Evolutionary conservation across 2,888 invertebrate genomes (phyloP).

Genomic region (Adelognathus sp.): DNA sequence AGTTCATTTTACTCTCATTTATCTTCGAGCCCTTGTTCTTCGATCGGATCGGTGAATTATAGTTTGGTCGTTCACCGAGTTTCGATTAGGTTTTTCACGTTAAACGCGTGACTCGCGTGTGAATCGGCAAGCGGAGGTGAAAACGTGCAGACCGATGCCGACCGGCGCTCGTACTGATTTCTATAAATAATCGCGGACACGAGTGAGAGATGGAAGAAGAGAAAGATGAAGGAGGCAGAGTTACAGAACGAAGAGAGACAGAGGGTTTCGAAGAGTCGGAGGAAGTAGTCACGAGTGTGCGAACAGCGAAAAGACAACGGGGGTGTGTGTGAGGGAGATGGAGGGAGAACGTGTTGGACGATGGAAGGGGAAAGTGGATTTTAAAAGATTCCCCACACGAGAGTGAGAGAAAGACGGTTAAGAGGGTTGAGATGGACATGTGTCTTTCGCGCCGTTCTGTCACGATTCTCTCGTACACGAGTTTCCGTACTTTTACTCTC

Average conservation of each 20-base stretch:
- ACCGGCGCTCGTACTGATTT: slow-evolving; percentile 78
- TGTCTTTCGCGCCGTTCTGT: not conserved
- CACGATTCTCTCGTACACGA: slow-evolving; percentile 32
- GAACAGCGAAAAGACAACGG: slow-evolving; percentile 14
- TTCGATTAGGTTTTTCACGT: not conserved
- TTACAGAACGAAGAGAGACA: slow-evolving; percentile 56
- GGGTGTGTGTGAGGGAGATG: not conserved
- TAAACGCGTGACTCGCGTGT: not conserved
- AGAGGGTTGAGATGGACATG: not conserved
- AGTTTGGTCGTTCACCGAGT: not conserved
- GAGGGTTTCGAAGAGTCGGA: not conserved
- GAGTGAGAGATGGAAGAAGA: slow-evolving; percentile 61
- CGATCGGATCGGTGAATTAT: not conserved
- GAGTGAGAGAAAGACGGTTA: slow-evolving; percentile 26
- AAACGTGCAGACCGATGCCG: slow-evolving; percentile 74
- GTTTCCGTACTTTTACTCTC: slow-evolving; percentile 59
- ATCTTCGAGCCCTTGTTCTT: not conserved
- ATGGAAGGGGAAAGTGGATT: slow-evolving; percentile 54
- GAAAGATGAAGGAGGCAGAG: slow-evolving; percentile 56
- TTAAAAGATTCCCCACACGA: not conserved
- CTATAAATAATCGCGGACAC: slow-evolving; percentile 77
- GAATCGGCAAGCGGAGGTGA: slow-evolving; percentile 5
- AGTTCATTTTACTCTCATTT: not conserved
- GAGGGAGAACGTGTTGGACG: not conserved
- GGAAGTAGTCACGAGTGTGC: not conserved